phyloP scores from a whole-genome alignment of 2,888 invertebrate species.

The Oscheius sp. region DNA sequence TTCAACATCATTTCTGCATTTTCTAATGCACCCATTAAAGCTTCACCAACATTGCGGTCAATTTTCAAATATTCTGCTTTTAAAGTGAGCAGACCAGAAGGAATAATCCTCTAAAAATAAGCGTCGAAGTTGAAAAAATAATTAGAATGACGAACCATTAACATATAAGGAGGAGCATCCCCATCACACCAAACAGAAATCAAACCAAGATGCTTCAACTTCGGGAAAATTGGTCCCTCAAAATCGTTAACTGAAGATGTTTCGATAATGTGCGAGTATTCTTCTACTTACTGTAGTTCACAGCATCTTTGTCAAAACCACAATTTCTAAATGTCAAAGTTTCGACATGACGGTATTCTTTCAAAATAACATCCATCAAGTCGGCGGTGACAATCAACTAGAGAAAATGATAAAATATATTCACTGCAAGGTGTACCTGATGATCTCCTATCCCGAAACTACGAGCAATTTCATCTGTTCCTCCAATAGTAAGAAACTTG shows the following conservation, averaged over 20 bases:
- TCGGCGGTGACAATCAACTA: constrained; percentile 28
- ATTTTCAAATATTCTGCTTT: neutral
- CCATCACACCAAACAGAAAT: constrained; percentile 24
- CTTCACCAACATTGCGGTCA: constrained; percentile 22
- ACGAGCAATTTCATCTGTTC: constrained; percentile 1
- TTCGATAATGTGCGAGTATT: neutral
- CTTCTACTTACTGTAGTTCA: constrained; percentile 7
- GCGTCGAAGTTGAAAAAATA: no score
- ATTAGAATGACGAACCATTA: neutral
- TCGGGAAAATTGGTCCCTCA: neutral
- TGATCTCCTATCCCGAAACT: constrained; percentile 11
- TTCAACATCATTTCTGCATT: neutral
- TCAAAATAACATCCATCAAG: neutral
- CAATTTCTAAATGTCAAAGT: neutral
- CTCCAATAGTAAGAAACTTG: neutral
- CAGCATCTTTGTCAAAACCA: constrained; percentile 26
- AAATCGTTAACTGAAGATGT: constrained; percentile 3
- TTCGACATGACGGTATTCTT: constrained; percentile 5
- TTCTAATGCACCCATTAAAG: constrained; percentile 1
- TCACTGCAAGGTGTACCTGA: neutral
- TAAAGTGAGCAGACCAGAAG: neutral
- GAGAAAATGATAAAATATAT: neutral
- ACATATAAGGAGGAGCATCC: constrained; percentile 19
- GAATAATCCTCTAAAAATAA: constrained; percentile 4
- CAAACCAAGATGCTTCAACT: constrained; percentile 4